Percentiles rank a stretch among this genome's conserved stretches.
Evolutionary conservation across 2,888 invertebrate species (phyloP).

Genomic region (Drosophila rellima): DNA sequence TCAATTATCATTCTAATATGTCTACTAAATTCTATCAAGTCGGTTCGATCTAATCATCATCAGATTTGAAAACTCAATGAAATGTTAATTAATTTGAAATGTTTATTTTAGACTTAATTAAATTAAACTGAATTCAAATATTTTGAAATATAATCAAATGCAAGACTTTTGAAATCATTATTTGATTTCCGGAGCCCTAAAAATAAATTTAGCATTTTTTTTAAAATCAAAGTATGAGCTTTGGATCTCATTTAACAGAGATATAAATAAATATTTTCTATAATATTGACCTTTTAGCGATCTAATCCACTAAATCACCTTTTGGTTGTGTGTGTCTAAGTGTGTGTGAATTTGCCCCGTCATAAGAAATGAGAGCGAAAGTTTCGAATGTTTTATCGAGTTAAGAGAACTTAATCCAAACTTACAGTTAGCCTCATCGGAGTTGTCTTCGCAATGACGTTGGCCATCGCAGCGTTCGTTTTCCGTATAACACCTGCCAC

Average conservation of each 20-base stretch:
- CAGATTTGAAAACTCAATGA: too few relatives aligned
- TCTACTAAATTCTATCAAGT: not conserved
- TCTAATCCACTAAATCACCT: not conserved
- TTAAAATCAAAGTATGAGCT: not conserved
- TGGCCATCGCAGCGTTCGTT: conserved; percentile 87
- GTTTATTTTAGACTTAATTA: too few relatives aligned
- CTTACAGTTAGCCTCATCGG: conserved; percentile 88
- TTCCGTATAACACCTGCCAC: conserved; percentile 86
- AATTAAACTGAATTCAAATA: too few relatives aligned
- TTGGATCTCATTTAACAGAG: not conserved
- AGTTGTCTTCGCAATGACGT: conserved; percentile 87
- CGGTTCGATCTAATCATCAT: not conserved
- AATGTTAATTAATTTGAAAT: too few relatives aligned
- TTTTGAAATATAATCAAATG: too few relatives aligned
- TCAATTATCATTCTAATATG: not conserved
- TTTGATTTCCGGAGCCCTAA: too few relatives aligned
- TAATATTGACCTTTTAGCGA: not conserved
- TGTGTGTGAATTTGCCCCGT: not conserved
- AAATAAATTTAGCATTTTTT: not conserved
- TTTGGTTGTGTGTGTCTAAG: not conserved
- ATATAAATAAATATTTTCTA: not conserved
- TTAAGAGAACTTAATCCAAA: conserved; percentile 38
- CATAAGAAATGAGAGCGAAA: conserved; percentile 1
- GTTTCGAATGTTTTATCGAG: not conserved
- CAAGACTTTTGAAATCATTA: too few relatives aligned